Evolutionary conservation across 2,797 vertebrate species (phyloP).

Genomic region (Gorsachius magnificus): DNA sequence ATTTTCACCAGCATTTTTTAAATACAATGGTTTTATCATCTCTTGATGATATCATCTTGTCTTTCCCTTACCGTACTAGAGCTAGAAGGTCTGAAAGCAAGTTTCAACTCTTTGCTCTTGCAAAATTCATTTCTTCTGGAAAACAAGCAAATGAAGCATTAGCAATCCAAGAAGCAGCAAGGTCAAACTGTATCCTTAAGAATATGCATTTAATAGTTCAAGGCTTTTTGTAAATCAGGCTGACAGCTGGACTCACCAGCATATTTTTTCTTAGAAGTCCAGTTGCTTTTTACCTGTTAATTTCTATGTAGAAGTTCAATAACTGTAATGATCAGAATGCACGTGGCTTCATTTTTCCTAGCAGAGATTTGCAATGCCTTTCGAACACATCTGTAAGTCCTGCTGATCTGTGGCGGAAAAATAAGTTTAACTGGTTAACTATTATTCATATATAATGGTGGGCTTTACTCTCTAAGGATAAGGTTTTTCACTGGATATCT

Average conservation of each 20-base stretch:
- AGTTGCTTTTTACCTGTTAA: background rate
- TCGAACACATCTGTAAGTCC: background rate
- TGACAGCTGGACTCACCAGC: background rate
- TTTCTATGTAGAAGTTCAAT: background rate
- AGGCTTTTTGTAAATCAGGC: background rate
- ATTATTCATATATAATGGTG: background rate
- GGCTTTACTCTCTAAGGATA: background rate
- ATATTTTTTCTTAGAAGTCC: background rate
- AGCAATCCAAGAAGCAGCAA: background rate
- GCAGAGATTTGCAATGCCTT: background rate
- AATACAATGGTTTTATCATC: background rate
- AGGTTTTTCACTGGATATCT: background rate
- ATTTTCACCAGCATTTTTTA: background rate
- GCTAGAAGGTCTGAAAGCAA: background rate
- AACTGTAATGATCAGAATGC: background rate
- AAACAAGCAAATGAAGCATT: background rate
- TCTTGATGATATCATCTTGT: background rate
- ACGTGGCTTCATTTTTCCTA: background rate
- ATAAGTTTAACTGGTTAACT: background rate
- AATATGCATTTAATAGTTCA: background rate
- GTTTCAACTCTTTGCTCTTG: background rate
- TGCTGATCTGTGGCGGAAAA: background rate
- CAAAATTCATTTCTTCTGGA: background rate
- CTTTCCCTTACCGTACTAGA: background rate
- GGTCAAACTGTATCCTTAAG: background rate